Evolutionary conservation across 2,113 vertebrate species (phyloP).

Genomic region (Toxostoma redivivum): DNA sequence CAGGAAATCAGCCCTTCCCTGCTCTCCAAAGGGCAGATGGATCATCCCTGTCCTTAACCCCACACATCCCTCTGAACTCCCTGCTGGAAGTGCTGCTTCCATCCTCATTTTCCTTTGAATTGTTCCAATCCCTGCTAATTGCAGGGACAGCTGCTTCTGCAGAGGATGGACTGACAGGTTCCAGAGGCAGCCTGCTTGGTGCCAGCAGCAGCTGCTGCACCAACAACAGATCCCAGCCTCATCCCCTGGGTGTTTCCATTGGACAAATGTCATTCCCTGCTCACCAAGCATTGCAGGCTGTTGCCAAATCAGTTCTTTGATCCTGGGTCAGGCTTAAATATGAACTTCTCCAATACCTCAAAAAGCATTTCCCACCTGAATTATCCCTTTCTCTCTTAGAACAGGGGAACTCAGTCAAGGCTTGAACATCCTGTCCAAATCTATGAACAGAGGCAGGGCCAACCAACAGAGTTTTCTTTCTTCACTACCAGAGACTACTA

Average conservation of each 20-base stretch:
- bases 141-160: conserved; percentile 3
- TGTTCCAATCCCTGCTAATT: background rate
- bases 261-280: background rate
- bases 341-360: background rate
- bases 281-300: background rate
- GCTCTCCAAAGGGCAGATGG: background rate
- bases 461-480: background rate
- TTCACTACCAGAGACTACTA: background rate
- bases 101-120: background rate
- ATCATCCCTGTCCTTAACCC: background rate
- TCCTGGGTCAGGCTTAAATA: background rate
- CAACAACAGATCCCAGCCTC: background rate
- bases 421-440: background rate
- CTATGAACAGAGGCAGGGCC: background rate
- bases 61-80: background rate
- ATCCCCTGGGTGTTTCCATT: background rate
- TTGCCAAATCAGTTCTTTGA: background rate
- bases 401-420: background rate
- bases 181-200: background rate
- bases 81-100: background rate
- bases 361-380: background rate
- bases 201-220: conserved; percentile 35
- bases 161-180: background rate
- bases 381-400: background rate
- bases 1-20: background rate